Evolutionary conservation across 1,140 invertebrate species (phyloP), one percentile per base, ranked within the genome.

Genomic region (Monochamus saltuarius): DNA sequence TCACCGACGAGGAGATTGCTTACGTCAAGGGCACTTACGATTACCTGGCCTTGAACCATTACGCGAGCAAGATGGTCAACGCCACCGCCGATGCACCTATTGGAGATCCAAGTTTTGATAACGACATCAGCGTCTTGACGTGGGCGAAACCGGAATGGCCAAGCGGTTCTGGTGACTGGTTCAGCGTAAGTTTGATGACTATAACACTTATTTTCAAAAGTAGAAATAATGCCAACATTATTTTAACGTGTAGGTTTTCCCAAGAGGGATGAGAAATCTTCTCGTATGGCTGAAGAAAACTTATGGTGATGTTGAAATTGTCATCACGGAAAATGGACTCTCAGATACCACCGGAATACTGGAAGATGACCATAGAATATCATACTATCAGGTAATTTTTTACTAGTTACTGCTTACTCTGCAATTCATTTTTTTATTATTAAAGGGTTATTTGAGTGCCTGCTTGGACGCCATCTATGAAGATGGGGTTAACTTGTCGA

Each of bases 301-400:
- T 9, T 64, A 61, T 37, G 42, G 57, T 52, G 43, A 61, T 49
- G 59, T 59, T 7, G 43, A 53, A 52, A 39, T 64, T 14, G 37
- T 51, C n/a, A 57, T 64, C 14, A 64, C 62, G 4, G 62, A 64
- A 51, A 64, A 61, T 53, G 62, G 62, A 2, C 39, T 64, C 7
- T 52, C 57, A n/a, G 61, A 64, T 60, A 36, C 19, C 1, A 52
- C 38, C 11, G n/a, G 73, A 76, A 42, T 17, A 13, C 49, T 75
- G 82, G 3, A 83, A 79, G 13, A 82, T 83, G 70, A 83, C 80
- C 64, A 81, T 80, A 58, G 81, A 62, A 69, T 81, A 17, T 60
- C 70, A 38, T 83, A 75, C 62, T 77, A 75, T 43, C 56, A 64
- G 16, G 67, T 73, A 62, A 29, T 60, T n/a, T 43, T 36, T 47